Base-by-base conservation (phyloP, 2,113 vertebrate genomes). In the Pelecanus crispus region DNA sequence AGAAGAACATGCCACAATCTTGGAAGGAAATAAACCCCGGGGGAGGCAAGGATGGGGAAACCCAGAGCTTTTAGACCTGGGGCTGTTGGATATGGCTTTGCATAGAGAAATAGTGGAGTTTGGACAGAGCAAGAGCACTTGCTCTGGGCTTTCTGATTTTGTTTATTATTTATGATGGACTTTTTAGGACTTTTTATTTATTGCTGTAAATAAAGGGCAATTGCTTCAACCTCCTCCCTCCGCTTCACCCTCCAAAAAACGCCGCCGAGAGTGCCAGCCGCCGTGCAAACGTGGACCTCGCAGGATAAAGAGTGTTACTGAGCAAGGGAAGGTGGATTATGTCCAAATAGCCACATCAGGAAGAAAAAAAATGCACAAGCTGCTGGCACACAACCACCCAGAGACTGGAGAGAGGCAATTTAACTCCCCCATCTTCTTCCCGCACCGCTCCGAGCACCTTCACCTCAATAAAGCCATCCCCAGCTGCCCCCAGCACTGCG, bases 381-480 rank as follows among this genome's bases (percentile, higher is more conserved):
- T 75, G 40, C 49, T 68, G 71, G n/a, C 56, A 74, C 14, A 53
- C 50, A 29, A 40, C 22, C 66, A 67, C 42, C 56, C 47, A 13
- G 82, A 25, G 32, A 12, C 12, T 0, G 2, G 17, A 85, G 8
- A 0, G 2, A 75, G 40, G 34, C 16, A 32, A 50, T 70, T 89
- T 6, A 66, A 11, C 14, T 65, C 21, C 14, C 40, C 5, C 49
- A 42, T 50, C 53, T 28, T 25, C 61, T 32, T n/a, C 38, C 14
- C 0, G 0, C 5, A 11, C 3, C 1, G 1, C 19, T 80, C 49
- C 17, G 67, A 62, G 53, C 53, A 84, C 68, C n/a, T 71, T 53
- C 7, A 3, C 19, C 31, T 65, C 0, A 0, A 8, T 29, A 26
- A 77, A 88, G 20, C 25, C 79, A 18, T 10, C 25, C 72, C 59